These are phyloP conservation scores for Uropetala carovei DNA, from an alignment of 2,888 invertebrate genomes.

Conservation along the genomic window DNA sequence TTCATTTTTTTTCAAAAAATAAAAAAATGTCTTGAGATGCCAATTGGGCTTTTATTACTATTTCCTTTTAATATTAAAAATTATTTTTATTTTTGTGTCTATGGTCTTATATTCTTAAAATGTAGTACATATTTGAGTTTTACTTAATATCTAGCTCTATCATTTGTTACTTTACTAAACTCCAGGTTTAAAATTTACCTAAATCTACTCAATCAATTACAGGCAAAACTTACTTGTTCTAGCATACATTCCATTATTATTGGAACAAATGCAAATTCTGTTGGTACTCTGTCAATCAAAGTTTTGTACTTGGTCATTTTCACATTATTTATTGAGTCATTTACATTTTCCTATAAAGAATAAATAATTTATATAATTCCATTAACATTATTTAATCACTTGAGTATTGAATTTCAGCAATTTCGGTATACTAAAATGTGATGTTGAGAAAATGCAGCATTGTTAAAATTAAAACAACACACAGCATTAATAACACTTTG, in stretches of 20 bases:
- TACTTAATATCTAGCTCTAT: background rate
- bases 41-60: no score
- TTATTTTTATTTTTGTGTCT: background rate
- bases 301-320: background rate
- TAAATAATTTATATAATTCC: background rate
- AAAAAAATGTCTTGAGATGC: background rate
- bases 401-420: no score
- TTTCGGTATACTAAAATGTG: no score
- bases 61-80: background rate
- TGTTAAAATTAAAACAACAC: no score
- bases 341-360: background rate
- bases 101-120: no score
- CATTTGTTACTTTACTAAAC: background rate
- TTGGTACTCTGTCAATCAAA: background rate
- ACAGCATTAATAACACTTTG: no score
- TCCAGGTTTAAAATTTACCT: background rate
- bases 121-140: background rate
- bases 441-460: no score
- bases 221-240: background rate
- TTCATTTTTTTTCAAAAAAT: background rate
- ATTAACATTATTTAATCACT: no score
- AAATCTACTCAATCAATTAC: background rate
- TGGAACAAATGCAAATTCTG: background rate
- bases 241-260: constrained; percentile 37
- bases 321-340: background rate